Conservation (phyloP, 1,140 invertebrate species). For the Steinernema feltiae region DNA sequence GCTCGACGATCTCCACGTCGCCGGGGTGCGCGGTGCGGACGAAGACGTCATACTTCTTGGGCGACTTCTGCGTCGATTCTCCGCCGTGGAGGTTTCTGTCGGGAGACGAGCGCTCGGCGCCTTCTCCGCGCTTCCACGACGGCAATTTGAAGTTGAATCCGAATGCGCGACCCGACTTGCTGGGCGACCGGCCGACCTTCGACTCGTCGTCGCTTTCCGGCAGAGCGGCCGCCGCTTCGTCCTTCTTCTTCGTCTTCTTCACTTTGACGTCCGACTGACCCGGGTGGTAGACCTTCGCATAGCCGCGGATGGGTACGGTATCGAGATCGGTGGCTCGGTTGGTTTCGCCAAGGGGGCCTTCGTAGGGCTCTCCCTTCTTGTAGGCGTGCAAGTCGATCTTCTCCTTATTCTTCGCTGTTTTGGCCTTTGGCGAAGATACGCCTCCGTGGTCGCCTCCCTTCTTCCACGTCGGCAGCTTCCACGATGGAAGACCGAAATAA, state of each 20-base stretch:
- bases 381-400: not conserved
- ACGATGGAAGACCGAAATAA: no score
- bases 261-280: not conserved
- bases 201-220: not conserved
- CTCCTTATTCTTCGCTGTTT: not conserved
- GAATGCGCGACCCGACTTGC: not conserved
- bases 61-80: not conserved
- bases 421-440: not conserved
- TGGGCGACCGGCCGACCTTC: not conserved
- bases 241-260: conserved; percentile 2
- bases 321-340: not conserved
- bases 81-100: not conserved
- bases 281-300: not conserved
- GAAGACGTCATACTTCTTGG: conserved; percentile 1
- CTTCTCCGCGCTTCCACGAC: not conserved
- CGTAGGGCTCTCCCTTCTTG: not conserved
- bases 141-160: conserved; percentile 6
- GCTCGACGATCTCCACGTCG: not conserved
- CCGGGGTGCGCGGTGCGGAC: not conserved
- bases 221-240: not conserved
- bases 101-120: not conserved
- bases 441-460: not conserved
- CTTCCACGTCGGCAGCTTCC: not conserved
- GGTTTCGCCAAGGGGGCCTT: not conserved
- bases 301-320: not conserved